phyloP scores from a whole-genome alignment of 2,113 vertebrate genomes.

The Lonchura striata region DNA sequence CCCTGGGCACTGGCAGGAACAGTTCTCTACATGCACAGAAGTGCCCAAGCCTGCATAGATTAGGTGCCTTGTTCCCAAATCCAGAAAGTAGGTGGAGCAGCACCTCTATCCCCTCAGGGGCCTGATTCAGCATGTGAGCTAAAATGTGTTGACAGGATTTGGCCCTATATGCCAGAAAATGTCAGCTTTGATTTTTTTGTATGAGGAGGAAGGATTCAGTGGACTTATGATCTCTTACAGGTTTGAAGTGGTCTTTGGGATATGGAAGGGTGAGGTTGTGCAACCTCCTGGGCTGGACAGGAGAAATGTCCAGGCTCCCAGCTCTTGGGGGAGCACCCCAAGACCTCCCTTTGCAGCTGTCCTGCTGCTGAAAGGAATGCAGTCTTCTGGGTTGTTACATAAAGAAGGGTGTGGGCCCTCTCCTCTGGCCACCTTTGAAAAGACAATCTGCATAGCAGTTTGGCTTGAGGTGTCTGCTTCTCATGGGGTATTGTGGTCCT shows the following conservation, averaged over 20 bases:
- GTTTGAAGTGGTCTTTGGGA: background rate
- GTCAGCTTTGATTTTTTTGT: background rate
- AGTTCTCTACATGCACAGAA: slow-evolving; percentile 29
- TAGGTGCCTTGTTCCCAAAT: slow-evolving; percentile 13
- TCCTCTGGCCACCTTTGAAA: background rate
- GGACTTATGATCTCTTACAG: background rate
- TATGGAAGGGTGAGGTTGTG: background rate
- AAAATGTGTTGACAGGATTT: slow-evolving; percentile 27
- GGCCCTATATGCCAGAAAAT: background rate
- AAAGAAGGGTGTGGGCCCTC: slow-evolving; percentile 21
- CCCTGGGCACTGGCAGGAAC: background rate
- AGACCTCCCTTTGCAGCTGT: background rate
- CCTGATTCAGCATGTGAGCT: slow-evolving; percentile 47
- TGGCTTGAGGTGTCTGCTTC: background rate
- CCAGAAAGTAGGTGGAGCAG: slow-evolving; percentile 40
- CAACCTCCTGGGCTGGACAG: background rate
- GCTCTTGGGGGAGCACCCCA: background rate
- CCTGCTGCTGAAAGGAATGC: slow-evolving; percentile 41
- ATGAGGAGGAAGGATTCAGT: background rate
- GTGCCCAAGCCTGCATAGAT: slow-evolving; percentile 41
- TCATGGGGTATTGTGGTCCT: background rate
- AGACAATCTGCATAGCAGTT: rapidly evolving
- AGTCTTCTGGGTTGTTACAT: slow-evolving; percentile 19
- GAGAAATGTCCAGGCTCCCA: background rate
- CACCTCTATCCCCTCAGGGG: slow-evolving; percentile 23